Percentiles rank a stretch among this genome's conserved stretches.
These are phyloP conservation scores for Oreohelix idahoensis DNA, from an alignment of 1,140 invertebrate species.

Conservation along the genomic window DNA sequence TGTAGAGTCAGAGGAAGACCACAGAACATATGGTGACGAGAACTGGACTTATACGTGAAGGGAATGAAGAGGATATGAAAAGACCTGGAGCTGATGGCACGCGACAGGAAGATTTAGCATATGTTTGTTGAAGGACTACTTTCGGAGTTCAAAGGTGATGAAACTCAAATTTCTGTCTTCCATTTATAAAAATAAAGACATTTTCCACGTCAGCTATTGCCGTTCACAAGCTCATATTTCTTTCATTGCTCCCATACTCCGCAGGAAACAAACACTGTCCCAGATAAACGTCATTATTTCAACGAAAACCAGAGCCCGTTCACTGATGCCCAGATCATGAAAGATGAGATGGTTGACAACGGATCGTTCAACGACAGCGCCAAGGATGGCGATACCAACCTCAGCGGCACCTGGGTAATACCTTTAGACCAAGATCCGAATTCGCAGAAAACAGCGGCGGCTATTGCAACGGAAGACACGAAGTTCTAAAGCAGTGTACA, in stretches of 20 bases:
- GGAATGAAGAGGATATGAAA: too few species aligned
- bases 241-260: background rate
- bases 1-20: too few species aligned
- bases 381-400: background rate
- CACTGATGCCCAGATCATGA: conserved; percentile 19
- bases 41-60: too few species aligned
- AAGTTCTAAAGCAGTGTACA: background rate
- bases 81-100: too few species aligned
- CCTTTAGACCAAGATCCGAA: background rate
- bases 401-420: background rate
- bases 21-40: too few species aligned
- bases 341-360: conserved; percentile 3
- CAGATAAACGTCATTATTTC: background rate
- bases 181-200: too few species aligned
- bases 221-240: background rate
- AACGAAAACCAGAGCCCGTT: conserved; percentile 17
- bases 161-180: too few species aligned
- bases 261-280: background rate
- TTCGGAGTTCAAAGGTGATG: too few species aligned
- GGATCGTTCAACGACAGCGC: background rate
- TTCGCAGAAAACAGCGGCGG: background rate
- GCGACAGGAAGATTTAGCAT: too few species aligned
- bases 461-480: background rate
- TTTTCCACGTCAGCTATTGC: background rate
- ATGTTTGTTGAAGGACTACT: too few species aligned